These are phyloP conservation scores for Ceratoteleas bidentatus DNA, from an alignment of 1,140 invertebrate species.

Conservation along the genomic window DNA sequence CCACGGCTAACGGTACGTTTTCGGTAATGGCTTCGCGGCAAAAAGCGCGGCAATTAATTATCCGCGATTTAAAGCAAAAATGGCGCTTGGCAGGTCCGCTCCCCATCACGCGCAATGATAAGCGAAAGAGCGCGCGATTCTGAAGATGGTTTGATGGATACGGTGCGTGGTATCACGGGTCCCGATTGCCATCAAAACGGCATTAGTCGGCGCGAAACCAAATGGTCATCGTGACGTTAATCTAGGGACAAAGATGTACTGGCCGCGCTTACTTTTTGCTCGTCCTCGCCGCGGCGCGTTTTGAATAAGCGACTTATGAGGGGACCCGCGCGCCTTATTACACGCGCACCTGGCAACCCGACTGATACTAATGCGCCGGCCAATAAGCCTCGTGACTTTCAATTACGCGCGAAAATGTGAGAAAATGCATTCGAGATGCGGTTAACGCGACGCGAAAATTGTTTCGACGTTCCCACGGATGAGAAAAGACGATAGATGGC, in stretches of 20 bases:
- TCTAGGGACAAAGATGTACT: slow-evolving; percentile 63
- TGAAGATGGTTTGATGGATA: slow-evolving; percentile 50
- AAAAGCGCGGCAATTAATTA: slow-evolving; percentile 43
- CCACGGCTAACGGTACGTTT: slow-evolving; percentile 23
- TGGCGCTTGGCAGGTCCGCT: slow-evolving; percentile 17
- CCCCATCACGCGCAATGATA: slow-evolving; percentile 56
- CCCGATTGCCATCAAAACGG: slow-evolving; percentile 63
- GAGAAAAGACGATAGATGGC: too few relatives aligned
- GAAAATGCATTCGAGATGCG: slow-evolving; percentile 30
- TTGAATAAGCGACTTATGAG: slow-evolving; percentile 58
- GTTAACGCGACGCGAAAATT: slow-evolving; percentile 45
- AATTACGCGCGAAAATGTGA: slow-evolving; percentile 51
- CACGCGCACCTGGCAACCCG: slow-evolving; percentile 58
- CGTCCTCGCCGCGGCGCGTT: slow-evolving; percentile 52
- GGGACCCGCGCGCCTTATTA: slow-evolving; percentile 44
- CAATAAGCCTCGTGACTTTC: slow-evolving; percentile 62
- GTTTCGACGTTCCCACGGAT: too few relatives aligned
- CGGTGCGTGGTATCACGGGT: slow-evolving; percentile 47
- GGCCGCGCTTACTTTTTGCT: slow-evolving; percentile 51
- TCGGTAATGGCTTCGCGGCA: slow-evolving; percentile 30
- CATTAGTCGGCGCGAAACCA: slow-evolving; percentile 60
- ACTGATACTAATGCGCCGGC: slow-evolving; percentile 59
- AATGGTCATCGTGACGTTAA: slow-evolving; percentile 65
- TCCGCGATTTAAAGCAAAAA: slow-evolving; percentile 41
- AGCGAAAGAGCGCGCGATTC: slow-evolving; percentile 54